Conservation (phyloP, 1,140 invertebrate species). For the Pogonomyrmex californicus region DNA sequence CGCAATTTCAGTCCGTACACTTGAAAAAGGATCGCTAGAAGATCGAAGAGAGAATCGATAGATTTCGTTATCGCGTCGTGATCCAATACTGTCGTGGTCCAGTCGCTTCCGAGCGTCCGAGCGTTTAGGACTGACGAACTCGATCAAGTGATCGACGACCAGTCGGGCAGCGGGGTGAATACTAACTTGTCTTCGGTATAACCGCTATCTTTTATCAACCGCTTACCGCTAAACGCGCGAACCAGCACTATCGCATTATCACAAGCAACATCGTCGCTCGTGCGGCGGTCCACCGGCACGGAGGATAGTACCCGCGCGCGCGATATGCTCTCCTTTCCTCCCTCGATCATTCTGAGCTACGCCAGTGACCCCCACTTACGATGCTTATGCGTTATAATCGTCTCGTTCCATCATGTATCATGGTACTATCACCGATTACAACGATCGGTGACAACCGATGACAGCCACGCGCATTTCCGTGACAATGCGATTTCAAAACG, state of each 20-base stretch:
- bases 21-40: neutral
- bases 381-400: constrained; percentile 65
- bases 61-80: neutral
- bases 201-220: constrained; percentile 87
- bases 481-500: constrained; percentile 19
- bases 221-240: constrained; percentile 82
- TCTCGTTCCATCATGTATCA: constrained; percentile 45
- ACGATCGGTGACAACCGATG: constrained; percentile 21
- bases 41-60: neutral
- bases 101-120: neutral
- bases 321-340: constrained; percentile 66
- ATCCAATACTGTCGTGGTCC: too few relatives aligned
- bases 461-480: constrained; percentile 17
- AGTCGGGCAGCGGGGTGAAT: constrained; percentile 75
- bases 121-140: neutral
- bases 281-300: constrained; percentile 69
- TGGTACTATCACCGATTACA: constrained; percentile 58
- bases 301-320: constrained; percentile 68
- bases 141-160: neutral
- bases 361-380: constrained; percentile 72
- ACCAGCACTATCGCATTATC: constrained; percentile 83
- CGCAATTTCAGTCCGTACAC: neutral
- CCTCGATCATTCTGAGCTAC: constrained; percentile 63
- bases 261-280: constrained; percentile 78
- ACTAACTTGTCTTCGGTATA: constrained; percentile 81